Conservation (phyloP, 2,113 vertebrate species). For the Vidua macroura region DNA sequence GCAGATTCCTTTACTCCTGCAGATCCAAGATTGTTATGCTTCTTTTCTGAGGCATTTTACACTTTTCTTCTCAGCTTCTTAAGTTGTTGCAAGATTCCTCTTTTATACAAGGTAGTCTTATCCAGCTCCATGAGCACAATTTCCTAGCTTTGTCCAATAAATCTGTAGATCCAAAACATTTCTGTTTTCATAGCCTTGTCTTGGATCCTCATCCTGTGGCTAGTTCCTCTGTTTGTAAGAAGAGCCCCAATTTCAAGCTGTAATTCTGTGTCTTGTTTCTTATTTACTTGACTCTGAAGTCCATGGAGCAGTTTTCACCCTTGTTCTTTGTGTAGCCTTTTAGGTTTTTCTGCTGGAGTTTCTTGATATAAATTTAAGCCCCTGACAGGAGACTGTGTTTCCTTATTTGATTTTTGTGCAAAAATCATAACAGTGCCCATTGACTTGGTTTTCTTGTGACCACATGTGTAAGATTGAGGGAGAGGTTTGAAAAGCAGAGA, state of each 20-base stretch:
- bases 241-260: not conserved
- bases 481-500: not conserved
- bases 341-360: not conserved
- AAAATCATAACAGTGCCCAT: not conserved
- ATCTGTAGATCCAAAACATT: not conserved
- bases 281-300: not conserved
- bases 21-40: not conserved
- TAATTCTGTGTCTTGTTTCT: not conserved
- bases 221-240: not conserved
- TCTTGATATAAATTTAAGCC: not conserved
- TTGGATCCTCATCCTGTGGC: not conserved
- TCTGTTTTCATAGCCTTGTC: not conserved
- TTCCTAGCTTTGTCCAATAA: not conserved
- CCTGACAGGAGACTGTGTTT: not conserved
- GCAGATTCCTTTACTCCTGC: conserved; percentile 2
- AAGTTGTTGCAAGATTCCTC: not conserved
- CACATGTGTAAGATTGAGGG: not conserved
- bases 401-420: not conserved
- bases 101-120: not conserved
- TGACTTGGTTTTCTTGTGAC: not conserved
- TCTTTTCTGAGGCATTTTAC: not conserved
- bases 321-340: not conserved
- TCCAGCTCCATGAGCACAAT: not conserved
- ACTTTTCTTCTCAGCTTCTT: not conserved
- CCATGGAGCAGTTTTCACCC: not conserved